Evolutionary conservation across 2,797 vertebrate species (phyloP), one percentile per base, ranked within the genome.

Genomic region (Siniperca obscura): DNA sequence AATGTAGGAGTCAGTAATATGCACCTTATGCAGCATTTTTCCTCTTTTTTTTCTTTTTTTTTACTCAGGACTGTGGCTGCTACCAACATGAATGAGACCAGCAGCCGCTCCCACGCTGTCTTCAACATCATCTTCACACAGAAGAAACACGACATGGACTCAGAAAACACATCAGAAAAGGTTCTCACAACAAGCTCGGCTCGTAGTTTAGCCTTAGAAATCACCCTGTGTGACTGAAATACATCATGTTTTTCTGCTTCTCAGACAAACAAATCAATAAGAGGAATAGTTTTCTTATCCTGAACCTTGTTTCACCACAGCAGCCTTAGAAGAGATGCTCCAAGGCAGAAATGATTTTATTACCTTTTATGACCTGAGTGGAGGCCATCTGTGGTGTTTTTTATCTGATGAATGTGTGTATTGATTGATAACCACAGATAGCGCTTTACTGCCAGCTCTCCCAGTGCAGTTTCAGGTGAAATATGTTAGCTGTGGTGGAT

Each of bases 111-210:
- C 22, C 98, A 99, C 0, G 98, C 98, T 0, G 98, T 99, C 65
- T 99, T 99, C 92, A 99, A 99, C 94, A 99, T 99, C 91, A 99
- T 99, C 91, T 99, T 99, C 95, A 99, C 98, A 0, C 98, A 99
- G 95, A 99, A 99, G 86, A 95, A 97, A 52, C 96, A 97, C 0
- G 98, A 99, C 0, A 96, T 95, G 0, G 98, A 97, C 52, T 93
- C 96, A 0, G 94, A 98, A 42, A 97, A 97, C 93, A 98, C 97
- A n/a, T 98, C 96, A 0, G 98, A 99, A 93, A 99, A 99, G 95
- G 98, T 97, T 72, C 10, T 2, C 36, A 60, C 25, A 42, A 21
- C 4, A 34, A 57, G n/a, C 30, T 46, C 64, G 2, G 34, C 72
- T 76, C 60, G 12, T 5, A 4, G 34, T 57, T 30, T 27, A 5